Conservation (phyloP, 2,888 invertebrate species). For the Drosophila rubida region DNA sequence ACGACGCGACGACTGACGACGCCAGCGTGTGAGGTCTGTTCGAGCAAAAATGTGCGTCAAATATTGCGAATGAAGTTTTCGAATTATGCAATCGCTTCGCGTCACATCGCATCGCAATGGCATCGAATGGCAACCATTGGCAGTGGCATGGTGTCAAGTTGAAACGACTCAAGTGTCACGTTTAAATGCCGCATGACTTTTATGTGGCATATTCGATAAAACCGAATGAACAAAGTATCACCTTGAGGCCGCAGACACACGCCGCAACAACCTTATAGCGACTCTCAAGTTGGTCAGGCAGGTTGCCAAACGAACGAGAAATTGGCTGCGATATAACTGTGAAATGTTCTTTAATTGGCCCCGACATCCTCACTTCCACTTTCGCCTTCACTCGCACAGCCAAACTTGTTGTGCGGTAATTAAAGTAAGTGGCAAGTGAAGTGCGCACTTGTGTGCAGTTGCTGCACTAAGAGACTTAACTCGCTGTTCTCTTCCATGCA, state of each 20-base stretch:
- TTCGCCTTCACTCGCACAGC: background rate
- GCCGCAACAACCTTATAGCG: conserved; percentile 3
- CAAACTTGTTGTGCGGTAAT: background rate
- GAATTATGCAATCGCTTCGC: conserved; percentile 37
- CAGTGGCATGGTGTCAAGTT: background rate
- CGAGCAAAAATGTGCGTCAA: conserved; percentile 33
- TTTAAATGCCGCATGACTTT: conserved; percentile 59
- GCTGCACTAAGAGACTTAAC: background rate
- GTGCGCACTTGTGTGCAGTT: background rate
- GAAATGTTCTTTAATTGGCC: conserved; percentile 54
- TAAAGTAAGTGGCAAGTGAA: background rate
- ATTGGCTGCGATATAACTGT: conserved; percentile 53
- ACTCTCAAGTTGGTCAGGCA: conserved; percentile 4
- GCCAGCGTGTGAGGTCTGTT: background rate
- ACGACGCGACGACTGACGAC: conserved; percentile 4
- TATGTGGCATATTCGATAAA: conserved; percentile 57
- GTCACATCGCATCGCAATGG: conserved; percentile 4
- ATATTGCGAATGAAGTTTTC: conserved; percentile 39
- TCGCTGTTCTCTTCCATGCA: background rate
- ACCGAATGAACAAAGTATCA: conserved; percentile 48
- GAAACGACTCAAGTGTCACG: conserved; percentile 60
- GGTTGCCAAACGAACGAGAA: conserved; percentile 14
- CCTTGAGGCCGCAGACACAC: conserved; percentile 10
- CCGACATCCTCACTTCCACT: conserved; percentile 2
- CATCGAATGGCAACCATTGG: background rate